Conservation (phyloP, 2,888 invertebrate genomes). For the Athetis lepigone region DNA sequence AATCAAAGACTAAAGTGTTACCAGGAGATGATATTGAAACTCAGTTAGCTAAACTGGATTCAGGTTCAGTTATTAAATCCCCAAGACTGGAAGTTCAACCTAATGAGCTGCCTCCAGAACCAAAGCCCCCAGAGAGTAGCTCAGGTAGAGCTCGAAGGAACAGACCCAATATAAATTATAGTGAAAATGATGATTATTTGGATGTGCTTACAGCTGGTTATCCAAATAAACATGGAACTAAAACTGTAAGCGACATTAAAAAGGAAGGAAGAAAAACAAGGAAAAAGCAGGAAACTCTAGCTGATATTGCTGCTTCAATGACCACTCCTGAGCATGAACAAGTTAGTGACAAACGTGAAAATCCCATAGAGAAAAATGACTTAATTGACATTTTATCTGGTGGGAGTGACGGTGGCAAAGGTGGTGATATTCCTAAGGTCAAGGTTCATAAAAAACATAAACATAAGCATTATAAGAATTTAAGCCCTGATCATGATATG, state of each 20-base stretch:
- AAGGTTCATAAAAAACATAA: slow-evolving; percentile 80
- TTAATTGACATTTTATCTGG: slow-evolving; percentile 82
- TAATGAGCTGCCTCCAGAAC: slow-evolving; percentile 83
- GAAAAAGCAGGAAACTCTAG: slow-evolving; percentile 76
- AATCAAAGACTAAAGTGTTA: slow-evolving; percentile 69
- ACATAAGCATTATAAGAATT: slow-evolving; percentile 77
- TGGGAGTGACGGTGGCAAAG: slow-evolving; percentile 74
- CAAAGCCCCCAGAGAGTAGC: slow-evolving; percentile 82
- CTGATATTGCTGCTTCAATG: slow-evolving; percentile 66
- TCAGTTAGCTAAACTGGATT: slow-evolving; percentile 81
- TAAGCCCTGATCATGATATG: slow-evolving; percentile 74
- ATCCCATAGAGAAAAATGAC: slow-evolving; percentile 77
- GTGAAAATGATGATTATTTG: slow-evolving; percentile 90
- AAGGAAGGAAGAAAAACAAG: slow-evolving; percentile 84
- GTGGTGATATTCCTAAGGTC: slow-evolving; percentile 71
- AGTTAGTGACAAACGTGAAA: slow-evolving; percentile 73
- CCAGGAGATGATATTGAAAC: slow-evolving; percentile 81
- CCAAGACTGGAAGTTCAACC: slow-evolving; percentile 78
- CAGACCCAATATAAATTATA: slow-evolving; percentile 88
- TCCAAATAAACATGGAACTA: slow-evolving; percentile 77
- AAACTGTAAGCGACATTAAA: slow-evolving; percentile 84
- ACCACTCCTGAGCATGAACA: slow-evolving; percentile 70
- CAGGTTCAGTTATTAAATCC: slow-evolving; percentile 73
- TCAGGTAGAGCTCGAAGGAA: slow-evolving; percentile 85
- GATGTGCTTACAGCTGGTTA: slow-evolving; percentile 85